Evolutionary conservation across 1,140 invertebrate genomes (phyloP).

Genomic region (Dendrolimus kikuchii): DNA sequence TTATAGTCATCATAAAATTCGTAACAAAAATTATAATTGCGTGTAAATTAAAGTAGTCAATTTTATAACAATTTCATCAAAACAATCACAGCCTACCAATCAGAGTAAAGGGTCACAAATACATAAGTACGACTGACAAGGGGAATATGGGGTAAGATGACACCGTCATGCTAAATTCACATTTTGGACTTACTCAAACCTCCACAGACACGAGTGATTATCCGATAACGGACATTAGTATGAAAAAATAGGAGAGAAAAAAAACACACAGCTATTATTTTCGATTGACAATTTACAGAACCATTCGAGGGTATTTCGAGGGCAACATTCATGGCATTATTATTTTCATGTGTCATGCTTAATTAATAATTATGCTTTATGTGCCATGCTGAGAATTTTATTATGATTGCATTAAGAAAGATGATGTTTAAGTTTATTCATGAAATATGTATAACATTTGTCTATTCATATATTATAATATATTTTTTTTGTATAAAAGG

Average conservation of each 20-base stretch:
- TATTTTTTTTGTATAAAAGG: too few relatives aligned
- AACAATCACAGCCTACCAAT: neutral
- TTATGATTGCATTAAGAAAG: too few relatives aligned
- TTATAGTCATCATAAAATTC: too few relatives aligned
- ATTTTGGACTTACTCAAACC: slow-evolving; percentile 61
- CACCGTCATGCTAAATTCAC: slow-evolving; percentile 17
- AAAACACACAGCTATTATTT: slow-evolving; percentile 53
- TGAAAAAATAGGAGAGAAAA: slow-evolving; percentile 39
- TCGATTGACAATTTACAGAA: slow-evolving; percentile 7
- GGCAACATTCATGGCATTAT: too few relatives aligned
- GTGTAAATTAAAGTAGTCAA: neutral
- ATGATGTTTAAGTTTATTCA: too few relatives aligned
- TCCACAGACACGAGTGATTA: slow-evolving; percentile 58
- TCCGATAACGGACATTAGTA: slow-evolving; percentile 57
- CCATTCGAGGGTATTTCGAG: too few relatives aligned
- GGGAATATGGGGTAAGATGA: slow-evolving; percentile 3
- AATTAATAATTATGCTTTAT: too few relatives aligned
- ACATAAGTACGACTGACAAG: slow-evolving; percentile 1
- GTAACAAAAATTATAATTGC: neutral
- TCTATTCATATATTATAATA: too few relatives aligned
- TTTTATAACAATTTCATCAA: slow-evolving; percentile 4
- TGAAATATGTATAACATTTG: too few relatives aligned
- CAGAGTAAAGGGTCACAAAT: slow-evolving; percentile 3
- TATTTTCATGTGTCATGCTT: too few relatives aligned
- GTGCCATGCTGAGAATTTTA: too few relatives aligned